Evolutionary conservation across 35 echinoderm and acorn worm species (phyloP).

Genomic region (Stichopus chloronotus): DNA sequence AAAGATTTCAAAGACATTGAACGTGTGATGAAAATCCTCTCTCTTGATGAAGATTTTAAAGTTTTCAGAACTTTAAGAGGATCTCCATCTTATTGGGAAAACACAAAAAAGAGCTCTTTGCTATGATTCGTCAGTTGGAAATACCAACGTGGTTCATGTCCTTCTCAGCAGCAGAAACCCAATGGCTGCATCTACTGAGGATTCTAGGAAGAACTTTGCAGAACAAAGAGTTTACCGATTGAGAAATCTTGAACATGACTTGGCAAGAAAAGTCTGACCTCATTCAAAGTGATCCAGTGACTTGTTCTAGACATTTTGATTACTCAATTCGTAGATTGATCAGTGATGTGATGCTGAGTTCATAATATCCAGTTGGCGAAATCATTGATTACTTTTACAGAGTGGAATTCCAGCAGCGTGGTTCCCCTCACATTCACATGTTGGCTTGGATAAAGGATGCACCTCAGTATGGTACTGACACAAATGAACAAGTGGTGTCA

Average conservation of each 20-base stretch:
- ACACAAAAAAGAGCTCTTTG: constrained; percentile 49
- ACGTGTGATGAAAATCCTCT: background rate
- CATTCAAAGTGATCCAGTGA: constrained; percentile 68
- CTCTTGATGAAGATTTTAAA: constrained; percentile 56
- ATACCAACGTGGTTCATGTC: constrained; percentile 66
- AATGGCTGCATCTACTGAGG: constrained; percentile 53
- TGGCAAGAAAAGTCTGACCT: constrained; percentile 72
- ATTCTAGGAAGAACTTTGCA: constrained; percentile 50
- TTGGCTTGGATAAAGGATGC: constrained; percentile 71
- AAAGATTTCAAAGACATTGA: constrained; percentile 19
- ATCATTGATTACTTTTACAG: constrained; percentile 60
- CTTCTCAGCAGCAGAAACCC: constrained; percentile 60
- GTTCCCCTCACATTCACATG: constrained; percentile 69
- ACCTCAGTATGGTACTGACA: constrained; percentile 15
- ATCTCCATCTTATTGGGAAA: constrained; percentile 67
- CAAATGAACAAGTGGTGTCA: constrained; percentile 30
- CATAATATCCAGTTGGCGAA: constrained; percentile 45
- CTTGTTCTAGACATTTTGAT: constrained; percentile 68
- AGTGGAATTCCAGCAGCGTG: constrained; percentile 71
- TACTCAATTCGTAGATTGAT: constrained; percentile 51
- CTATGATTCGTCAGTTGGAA: constrained; percentile 47
- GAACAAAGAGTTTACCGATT: constrained; percentile 10
- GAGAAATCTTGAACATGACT: constrained; percentile 41
- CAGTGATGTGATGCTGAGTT: constrained; percentile 58
- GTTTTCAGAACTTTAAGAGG: constrained; percentile 61